Evolutionary conservation across 2,113 vertebrate species (phyloP), one percentile per base, ranked within the genome.

Genomic region (Marmota flaviventris): DNA sequence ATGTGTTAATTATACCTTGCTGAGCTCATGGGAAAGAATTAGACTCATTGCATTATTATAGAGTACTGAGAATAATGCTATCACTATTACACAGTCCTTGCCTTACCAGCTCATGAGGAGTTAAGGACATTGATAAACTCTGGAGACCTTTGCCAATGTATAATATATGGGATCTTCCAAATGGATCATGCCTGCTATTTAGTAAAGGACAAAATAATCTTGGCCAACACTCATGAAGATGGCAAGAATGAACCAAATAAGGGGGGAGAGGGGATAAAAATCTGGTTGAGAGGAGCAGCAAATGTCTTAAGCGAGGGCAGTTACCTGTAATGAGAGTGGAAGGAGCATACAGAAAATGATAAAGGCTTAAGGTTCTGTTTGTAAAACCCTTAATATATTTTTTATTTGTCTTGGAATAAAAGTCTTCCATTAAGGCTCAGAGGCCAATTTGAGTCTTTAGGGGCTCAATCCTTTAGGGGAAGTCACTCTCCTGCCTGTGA

Each of bases 381-480:
- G 77, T 93, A 96, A 98, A 97, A 95, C 96, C 79, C 67, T 93
- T 97, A 89, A 92, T 97, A 94, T 97, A 95, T 93, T 97, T 96
- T 96, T 97, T 96, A 42, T 97, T 98, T 98, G 81, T 58, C 82
- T 78, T 81, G 84, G 89, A 39, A 29, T 84, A 87, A 97, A 97
- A 97, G 72, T 97, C 94, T 92, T 93, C 96, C 82, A 96, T 97
- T 97, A 92, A 92, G 27, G 45, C 13, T 98, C 75, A 98, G 93
- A 97, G 97, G 96, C 37, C 72, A 72, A 95, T 97, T 96, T 94
- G 85, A 96, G 94, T 97, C 97, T 98, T 94, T 96, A 97, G 97
- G 89, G 32, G 58, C 83, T 97, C 79, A 93, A 0, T 96, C 77
- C 37, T 96, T 93, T 73, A 63, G 22, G 96, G 91, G 48, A 95